Conservation (phyloP, 1,140 invertebrate genomes). For the Grapholita molesta region DNA sequence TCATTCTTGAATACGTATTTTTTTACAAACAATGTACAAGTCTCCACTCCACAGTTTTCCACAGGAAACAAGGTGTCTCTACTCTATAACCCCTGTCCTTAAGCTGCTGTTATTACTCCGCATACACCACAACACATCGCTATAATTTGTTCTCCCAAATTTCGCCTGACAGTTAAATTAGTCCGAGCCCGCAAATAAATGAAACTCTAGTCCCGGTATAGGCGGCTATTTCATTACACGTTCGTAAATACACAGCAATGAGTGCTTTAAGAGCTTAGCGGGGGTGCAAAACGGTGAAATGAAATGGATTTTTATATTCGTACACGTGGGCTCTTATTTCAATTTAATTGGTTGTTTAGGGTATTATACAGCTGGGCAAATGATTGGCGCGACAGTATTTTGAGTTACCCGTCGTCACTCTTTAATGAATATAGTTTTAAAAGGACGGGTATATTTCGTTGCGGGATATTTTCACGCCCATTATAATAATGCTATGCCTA, state of each 20-base stretch:
- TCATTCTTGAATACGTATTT: no score
- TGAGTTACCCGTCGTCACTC: no score
- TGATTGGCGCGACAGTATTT: no score
- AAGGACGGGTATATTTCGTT: no score
- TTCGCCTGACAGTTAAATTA: conserved; percentile 53
- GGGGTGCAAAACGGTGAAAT: not conserved
- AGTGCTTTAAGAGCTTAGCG: conserved; percentile 8
- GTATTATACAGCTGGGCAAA: no score
- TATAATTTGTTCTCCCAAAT: conserved; percentile 38
- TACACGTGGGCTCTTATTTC: not conserved
- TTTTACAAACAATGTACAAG: no score
- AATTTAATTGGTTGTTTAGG: not conserved
- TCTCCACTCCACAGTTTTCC: no score
- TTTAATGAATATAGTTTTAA: no score
- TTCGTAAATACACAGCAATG: not conserved
- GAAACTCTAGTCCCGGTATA: conserved; percentile 35
- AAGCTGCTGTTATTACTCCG: not conserved
- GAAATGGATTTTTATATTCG: not conserved
- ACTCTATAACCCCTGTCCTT: no score
- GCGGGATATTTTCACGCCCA: no score
- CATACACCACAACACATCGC: conserved; percentile 16
- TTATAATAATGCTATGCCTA: no score
- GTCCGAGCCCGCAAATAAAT: conserved; percentile 43
- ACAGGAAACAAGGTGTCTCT: no score
- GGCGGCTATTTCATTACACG: conserved; percentile 21